Percentiles rank a stretch among this genome's conserved stretches.
These are phyloP conservation scores for Smutsia gigantea DNA, from an alignment of 2,797 vertebrate genomes.

Conservation along the genomic window DNA sequence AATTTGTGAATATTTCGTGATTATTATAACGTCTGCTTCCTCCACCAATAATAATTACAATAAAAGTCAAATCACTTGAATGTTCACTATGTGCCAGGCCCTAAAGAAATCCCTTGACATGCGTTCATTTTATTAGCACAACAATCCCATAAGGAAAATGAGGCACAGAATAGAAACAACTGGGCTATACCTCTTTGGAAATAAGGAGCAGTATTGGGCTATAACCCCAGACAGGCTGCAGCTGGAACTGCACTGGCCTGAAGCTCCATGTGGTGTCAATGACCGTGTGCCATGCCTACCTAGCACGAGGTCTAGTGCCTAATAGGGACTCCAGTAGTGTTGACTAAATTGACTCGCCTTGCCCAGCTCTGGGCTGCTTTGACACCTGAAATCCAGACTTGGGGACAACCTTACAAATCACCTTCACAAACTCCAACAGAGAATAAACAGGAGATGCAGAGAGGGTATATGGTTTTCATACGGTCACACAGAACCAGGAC, in stretches of 20 bases:
- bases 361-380: background rate
- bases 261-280: background rate
- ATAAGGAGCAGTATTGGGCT: background rate
- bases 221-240: background rate
- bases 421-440: background rate
- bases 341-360: background rate
- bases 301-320: background rate
- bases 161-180: background rate
- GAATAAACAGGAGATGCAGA: background rate
- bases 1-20: too few relatives aligned
- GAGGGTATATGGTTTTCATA: background rate
- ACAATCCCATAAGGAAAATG: conserved; percentile 6
- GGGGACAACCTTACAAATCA: background rate
- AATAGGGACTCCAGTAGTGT: background rate
- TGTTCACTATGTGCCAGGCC: background rate
- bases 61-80: conserved; percentile 15
- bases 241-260: background rate
- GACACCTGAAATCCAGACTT: background rate
- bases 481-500: background rate
- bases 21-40: background rate
- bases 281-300: background rate
- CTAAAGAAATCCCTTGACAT: background rate
- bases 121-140: background rate
- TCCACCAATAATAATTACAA: conserved; percentile 6
- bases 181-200: background rate